A percentile compares a stretch with the other conserved stretches of the same genome.
These are phyloP conservation scores for Microcebus lehilahytsara DNA, from an alignment of 2,113 vertebrate species.

Conservation along the genomic window DNA sequence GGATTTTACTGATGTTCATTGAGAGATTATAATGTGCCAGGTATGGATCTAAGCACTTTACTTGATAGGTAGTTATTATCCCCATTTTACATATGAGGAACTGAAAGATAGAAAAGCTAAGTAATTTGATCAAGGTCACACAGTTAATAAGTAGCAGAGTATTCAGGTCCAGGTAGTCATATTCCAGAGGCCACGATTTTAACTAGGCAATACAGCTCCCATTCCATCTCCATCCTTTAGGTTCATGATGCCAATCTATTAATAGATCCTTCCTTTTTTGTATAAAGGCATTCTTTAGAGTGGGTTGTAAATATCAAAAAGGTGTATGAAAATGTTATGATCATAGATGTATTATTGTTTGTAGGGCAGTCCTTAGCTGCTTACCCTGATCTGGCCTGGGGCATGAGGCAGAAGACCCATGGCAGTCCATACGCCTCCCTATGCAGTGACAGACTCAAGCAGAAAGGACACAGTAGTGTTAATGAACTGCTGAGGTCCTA, in stretches of 20 bases:
- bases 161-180: not conserved
- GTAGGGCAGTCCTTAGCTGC: not conserved
- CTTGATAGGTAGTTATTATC: not conserved
- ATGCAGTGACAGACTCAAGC: not conserved
- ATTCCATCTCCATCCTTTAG: too few species aligned
- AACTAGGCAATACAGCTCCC: not conserved
- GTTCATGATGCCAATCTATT: not conserved
- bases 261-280: not conserved
- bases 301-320: not conserved
- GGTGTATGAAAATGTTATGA: not conserved
- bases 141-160: not conserved
- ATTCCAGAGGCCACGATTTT: not conserved
- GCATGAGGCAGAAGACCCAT: not conserved
- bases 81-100: not conserved
- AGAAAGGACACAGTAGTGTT: not conserved
- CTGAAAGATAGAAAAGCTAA: not conserved
- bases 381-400: not conserved
- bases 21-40: not conserved
- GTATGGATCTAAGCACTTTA: conserved; percentile 29
- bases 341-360: not conserved
- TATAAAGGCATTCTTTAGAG: not conserved
- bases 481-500: not conserved
- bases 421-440: not conserved
- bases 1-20: not conserved
- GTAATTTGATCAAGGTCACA: not conserved